These are phyloP conservation scores for Delichon dasypus DNA, from an alignment of 2,797 vertebrate species.

Conservation along the genomic window DNA sequence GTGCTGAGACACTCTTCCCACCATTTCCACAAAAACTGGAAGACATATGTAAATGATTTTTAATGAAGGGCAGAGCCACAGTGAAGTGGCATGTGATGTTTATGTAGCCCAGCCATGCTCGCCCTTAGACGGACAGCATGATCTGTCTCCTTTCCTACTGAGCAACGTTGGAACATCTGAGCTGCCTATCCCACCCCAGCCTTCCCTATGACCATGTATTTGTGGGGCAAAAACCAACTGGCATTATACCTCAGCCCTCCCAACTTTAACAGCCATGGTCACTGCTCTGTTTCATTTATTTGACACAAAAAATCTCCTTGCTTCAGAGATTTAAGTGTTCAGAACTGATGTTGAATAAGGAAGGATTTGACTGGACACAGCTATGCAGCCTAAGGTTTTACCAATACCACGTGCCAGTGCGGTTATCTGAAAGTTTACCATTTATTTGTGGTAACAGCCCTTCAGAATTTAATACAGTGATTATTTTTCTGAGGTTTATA, in stretches of 20 bases:
- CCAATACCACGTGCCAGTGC: background rate
- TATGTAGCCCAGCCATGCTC: background rate
- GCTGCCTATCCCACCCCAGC: background rate
- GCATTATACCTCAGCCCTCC: background rate
- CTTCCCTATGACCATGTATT: rapidly evolving
- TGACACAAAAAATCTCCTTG: background rate
- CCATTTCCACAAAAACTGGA: background rate
- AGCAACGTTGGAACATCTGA: background rate
- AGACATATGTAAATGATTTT: background rate
- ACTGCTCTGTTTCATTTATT: background rate
- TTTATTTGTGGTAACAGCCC: background rate
- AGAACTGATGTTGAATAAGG: background rate
- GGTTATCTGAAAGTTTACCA: background rate
- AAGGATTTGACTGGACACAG: background rate
- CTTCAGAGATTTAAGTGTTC: background rate
- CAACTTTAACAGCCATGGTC: rapidly evolving
- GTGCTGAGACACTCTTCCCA: background rate
- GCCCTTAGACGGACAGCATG: background rate
- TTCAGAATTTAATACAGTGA: background rate
- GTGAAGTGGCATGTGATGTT: background rate
- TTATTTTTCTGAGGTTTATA: background rate
- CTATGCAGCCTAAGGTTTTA: background rate
- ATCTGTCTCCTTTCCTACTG: background rate
- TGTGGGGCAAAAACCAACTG: background rate
- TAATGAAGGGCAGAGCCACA: background rate